Conservation (phyloP, 1,140 invertebrate species). For the Drosophila yakuba region DNA sequence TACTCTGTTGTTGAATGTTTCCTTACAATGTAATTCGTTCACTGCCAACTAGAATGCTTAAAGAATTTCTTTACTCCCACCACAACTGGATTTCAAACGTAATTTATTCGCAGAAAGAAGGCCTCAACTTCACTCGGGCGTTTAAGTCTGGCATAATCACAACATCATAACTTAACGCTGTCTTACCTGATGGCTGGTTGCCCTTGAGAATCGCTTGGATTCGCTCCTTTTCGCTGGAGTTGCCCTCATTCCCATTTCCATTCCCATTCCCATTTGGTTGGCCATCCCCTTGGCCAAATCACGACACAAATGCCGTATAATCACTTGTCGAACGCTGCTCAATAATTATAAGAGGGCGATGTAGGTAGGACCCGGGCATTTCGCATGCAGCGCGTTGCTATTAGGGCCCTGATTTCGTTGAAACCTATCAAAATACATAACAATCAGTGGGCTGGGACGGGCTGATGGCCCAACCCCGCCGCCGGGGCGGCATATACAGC, state of each 20-base stretch:
- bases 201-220: constrained; percentile 50
- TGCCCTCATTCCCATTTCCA: not conserved
- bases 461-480: constrained; percentile 17
- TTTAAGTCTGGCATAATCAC: constrained; percentile 59
- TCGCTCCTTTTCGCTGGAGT: constrained; percentile 10
- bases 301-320: constrained; percentile 80
- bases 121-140: constrained; percentile 18
- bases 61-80: not conserved
- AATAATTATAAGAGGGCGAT: constrained; percentile 65
- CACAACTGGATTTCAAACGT: not conserved
- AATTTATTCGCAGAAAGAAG: constrained; percentile 60
- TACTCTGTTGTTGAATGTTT: no score
- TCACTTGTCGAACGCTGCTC: constrained; percentile 79
- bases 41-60: no score
- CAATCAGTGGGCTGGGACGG: constrained; percentile 55
- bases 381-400: constrained; percentile 68
- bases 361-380: constrained; percentile 27
- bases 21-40: no score
- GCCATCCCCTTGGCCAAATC: constrained; percentile 34
- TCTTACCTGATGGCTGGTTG: constrained; percentile 24
- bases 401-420: constrained; percentile 77
- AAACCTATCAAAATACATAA: constrained; percentile 82
- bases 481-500: constrained; percentile 1
- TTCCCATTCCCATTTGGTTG: constrained; percentile 5
- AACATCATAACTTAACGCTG: constrained; percentile 37